Percentiles rank a stretch among this genome's conserved stretches.
phyloP scores from a whole-genome alignment of 2,888 invertebrate species.

The Chrysolina haemoptera region DNA sequence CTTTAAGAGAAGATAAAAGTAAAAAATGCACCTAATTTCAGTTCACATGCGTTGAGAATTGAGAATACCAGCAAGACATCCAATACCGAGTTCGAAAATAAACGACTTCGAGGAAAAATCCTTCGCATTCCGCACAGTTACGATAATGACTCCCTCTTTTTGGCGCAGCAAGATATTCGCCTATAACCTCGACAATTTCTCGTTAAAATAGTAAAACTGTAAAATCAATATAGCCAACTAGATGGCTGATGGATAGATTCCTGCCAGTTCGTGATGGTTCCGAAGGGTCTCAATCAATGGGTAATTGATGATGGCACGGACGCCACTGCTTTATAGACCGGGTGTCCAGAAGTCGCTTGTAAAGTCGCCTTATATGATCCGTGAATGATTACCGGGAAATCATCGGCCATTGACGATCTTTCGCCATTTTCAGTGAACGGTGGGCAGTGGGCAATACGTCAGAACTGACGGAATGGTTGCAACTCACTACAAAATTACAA shows the following conservation, averaged over 20 bases:
- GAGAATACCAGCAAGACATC: background rate
- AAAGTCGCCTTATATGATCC: constrained; percentile 46
- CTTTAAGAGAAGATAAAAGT: too few relatives aligned
- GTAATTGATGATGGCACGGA: constrained; percentile 34
- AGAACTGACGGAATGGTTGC: constrained; percentile 2
- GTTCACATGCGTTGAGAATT: too few relatives aligned
- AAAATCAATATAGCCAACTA: constrained; percentile 46
- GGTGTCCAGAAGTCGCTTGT: constrained; percentile 38
- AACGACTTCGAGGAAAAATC: constrained; percentile 25
- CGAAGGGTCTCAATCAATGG: constrained; percentile 36
- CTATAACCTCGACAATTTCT: constrained; percentile 41
- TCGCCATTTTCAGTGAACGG: constrained; percentile 2
- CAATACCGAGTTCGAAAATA: constrained; percentile 1
- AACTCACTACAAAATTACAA: background rate
- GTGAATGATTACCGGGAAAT: constrained; percentile 47
- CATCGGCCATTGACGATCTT: constrained; percentile 27
- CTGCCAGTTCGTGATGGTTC: constrained; percentile 32
- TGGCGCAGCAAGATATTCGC: constrained; percentile 46
- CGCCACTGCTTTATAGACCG: constrained; percentile 49
- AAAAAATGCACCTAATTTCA: too few relatives aligned
- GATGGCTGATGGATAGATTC: constrained; percentile 24
- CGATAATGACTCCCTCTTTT: constrained; percentile 43
- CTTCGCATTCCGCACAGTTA: constrained; percentile 28
- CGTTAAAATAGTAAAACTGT: constrained; percentile 51
- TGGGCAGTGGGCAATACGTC: background rate